Percentiles rank a stretch among this genome's conserved stretches.
Conservation (phyloP, 2,113 vertebrate genomes). For the Jacana jacana region DNA sequence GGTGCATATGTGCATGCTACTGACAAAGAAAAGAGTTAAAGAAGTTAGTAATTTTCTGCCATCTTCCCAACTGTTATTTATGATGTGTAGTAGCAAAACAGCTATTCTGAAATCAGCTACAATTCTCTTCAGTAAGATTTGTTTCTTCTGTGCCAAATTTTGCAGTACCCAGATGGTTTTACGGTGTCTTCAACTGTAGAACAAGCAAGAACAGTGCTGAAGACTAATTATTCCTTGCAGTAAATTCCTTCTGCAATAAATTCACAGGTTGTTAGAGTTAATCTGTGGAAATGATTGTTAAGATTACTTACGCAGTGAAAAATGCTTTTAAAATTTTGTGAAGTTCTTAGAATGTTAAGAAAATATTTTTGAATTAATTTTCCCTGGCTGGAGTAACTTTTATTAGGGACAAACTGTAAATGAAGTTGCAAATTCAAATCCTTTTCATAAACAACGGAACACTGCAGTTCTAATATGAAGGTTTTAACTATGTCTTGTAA, state of each 20-base stretch:
- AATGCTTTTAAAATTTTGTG: constrained; percentile 25
- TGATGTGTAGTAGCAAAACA: background rate
- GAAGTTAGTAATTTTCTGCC: constrained; percentile 63
- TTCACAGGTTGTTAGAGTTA: constrained; percentile 55
- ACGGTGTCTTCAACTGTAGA: constrained; percentile 68
- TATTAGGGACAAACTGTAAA: background rate
- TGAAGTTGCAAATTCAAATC: background rate
- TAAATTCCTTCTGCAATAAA: constrained; percentile 75
- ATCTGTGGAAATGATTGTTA: constrained; percentile 46
- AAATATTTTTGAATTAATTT: background rate
- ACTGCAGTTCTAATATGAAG: background rate
- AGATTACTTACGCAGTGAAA: constrained; percentile 37
- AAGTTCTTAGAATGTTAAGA: background rate
- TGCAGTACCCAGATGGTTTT: constrained; percentile 58
- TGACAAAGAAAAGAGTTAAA: constrained; percentile 51
- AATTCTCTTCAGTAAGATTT: constrained; percentile 34
- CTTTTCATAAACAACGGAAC: background rate
- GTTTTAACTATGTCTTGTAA: background rate
- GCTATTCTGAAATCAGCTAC: constrained; percentile 53
- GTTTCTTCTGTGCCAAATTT: constrained; percentile 26
- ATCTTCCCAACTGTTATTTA: constrained; percentile 72
- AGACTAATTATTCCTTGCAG: constrained; percentile 69
- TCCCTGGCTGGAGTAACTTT: background rate
- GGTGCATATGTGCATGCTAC: background rate
- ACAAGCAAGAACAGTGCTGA: constrained; percentile 50